Evolutionary conservation across 2,888 invertebrate species (phyloP), one percentile per base, ranked within the genome.

Genomic region (Caenorhabditis doughertyi): DNA sequence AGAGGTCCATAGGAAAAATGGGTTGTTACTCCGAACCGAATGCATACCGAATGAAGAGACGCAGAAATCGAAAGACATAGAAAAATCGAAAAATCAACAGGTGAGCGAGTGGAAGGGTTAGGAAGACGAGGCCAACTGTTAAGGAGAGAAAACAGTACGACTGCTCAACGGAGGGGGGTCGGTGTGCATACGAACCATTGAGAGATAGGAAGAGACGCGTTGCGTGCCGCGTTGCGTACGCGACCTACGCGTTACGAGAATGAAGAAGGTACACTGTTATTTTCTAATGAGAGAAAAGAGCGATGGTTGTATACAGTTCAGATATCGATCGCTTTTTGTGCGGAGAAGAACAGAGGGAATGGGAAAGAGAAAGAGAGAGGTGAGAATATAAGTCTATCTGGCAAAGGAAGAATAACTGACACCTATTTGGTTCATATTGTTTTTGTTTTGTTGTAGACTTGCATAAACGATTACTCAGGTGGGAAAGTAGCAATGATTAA

Each of bases 291-390:
- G 32, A 16, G 13, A 8, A 16, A n/a, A 25, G 27, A 27, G 49
- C 64, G 64, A 11, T 5, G 21, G 2, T 39, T 21, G 42, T 32
- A 53, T 39, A 42, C 53, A 13, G 53, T 51, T 64, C 21, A 42
- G 53, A 51, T 55, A 68, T 68, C 16, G 53, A 68, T 68, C 68
- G 42, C 27, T 8, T 9, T 16, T 39, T n/a, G 55, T 42, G 68
- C n/a, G 55, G 39, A 5, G 7, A 49, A n/a, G 49, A 65, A 35
- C 5, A 29, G 23, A 51, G n/a, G n/a, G n/a, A n/a, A n/a, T n/a
- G n/a, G n/a, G n/a, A n/a, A n/a, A n/a, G n/a, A n/a, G n/a, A n/a
- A n/a, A n/a, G n/a, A 49, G 27, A 49, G 47, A 27, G 47, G 25
- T 16, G 64, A 13, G 47, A n/a, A 18, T 29, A 27, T 2, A 49